Conservation (phyloP, 2,113 vertebrate species). For the Laticauda colubrina region DNA sequence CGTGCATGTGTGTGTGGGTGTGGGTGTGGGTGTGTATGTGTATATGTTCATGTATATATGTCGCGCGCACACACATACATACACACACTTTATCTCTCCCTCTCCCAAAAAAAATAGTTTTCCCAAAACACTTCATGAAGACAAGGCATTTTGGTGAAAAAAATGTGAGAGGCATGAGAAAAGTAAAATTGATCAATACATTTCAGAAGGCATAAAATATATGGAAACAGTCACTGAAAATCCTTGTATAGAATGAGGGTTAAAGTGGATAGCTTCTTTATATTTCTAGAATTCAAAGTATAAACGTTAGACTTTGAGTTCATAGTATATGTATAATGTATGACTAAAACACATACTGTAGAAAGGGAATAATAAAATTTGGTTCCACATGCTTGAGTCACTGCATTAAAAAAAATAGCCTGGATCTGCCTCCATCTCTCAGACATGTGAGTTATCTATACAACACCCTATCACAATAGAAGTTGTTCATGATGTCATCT, state of each 20-base stretch:
- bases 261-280: too few relatives aligned
- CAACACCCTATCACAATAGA: not conserved
- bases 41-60: too few relatives aligned
- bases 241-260: not conserved
- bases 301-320: not conserved
- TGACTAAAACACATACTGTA: not conserved
- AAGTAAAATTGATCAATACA: not conserved
- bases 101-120: too few relatives aligned
- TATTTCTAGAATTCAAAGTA: not conserved
- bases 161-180: not conserved
- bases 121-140: not conserved
- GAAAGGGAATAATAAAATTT: not conserved
- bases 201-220: not conserved
- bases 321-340: not conserved
- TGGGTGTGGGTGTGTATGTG: too few relatives aligned
- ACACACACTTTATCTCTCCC: too few relatives aligned
- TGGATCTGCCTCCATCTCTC: not conserved
- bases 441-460: not conserved
- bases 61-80: too few relatives aligned
- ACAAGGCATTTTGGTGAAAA: not conserved
- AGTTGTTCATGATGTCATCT: too few relatives aligned
- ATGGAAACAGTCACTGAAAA: not conserved
- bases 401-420: not conserved
- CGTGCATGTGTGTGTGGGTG: too few relatives aligned
- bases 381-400: not conserved